phyloP scores from a whole-genome alignment of 2,888 invertebrate genomes.

The Hyposoter dolosus region DNA sequence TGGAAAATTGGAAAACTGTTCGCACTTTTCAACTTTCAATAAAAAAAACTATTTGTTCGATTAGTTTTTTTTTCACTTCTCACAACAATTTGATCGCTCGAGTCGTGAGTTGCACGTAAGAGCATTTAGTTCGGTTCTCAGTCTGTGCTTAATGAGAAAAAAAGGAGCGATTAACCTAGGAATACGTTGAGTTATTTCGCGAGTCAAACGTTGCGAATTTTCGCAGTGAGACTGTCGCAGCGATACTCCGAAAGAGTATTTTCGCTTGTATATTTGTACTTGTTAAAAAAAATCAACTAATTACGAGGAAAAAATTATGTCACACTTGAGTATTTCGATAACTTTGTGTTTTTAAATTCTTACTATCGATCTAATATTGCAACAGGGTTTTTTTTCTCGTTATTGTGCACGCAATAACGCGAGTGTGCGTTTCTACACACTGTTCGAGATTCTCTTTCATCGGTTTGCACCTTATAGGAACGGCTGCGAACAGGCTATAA shows the following conservation, averaged over 20 bases:
- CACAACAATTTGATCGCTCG: neutral
- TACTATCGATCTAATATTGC: conserved; percentile 62
- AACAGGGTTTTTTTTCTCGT: conserved; percentile 28
- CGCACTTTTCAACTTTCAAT: neutral
- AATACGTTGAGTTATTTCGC: conserved; percentile 55
- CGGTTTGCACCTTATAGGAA: conserved; percentile 12
- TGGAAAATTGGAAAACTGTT: neutral
- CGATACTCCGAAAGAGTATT: conserved; percentile 31
- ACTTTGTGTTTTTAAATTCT: conserved; percentile 41
- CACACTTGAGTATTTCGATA: conserved; percentile 28
- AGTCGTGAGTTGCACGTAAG: conserved; percentile 34
- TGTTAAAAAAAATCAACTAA: conserved; percentile 49
- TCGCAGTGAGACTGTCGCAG: conserved; percentile 24
- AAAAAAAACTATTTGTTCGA: neutral
- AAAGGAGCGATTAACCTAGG: conserved; percentile 52
- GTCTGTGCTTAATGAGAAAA: conserved; percentile 46
- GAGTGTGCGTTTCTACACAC: neutral
- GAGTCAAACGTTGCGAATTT: conserved; percentile 22
- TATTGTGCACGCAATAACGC: conserved; percentile 10
- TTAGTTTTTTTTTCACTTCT: neutral
- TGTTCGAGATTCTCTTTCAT: neutral
- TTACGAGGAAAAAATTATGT: conserved; percentile 26
- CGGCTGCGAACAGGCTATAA: neutral
- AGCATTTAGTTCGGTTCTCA: conserved; percentile 43
- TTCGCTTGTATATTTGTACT: conserved; percentile 69